Base-by-base conservation (phyloP, 2,888 invertebrate genomes). In the Stegophylla sp. region DNA sequence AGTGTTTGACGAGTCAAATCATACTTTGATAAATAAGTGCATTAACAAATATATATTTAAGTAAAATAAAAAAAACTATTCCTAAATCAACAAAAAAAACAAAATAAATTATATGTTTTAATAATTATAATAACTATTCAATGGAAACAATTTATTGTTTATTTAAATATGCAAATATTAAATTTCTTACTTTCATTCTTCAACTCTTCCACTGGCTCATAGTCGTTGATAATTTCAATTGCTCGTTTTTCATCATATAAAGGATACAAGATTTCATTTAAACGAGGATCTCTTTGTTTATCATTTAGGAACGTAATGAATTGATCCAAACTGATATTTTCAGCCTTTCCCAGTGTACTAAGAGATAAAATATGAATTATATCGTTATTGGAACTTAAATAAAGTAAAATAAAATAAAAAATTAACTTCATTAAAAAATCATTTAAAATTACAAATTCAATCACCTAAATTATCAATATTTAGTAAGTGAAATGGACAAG, bases 211-310 rank as follows among this genome's bases (percentile, higher is more conserved):
- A 93, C 91, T 85, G 93, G 91, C 87, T 98, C 98, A 86, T 98
- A 98, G 4, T 94, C 95, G 84, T 90, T 91, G 85, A 99, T 95
- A 85, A 99, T 96, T 88, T 98, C 96, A 48, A 91, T 88, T 20
- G 96, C 96, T 85, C 98, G 90, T 87, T 95, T 96, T 85, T 95
- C 94, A 86, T 98, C 97, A 86, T 97, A 99, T 82, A 98, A 90
- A 3, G 99, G 99, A 88, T 96, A 98, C 73, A 99, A 90, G 87
- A 99, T 99, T 90, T 99, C 99, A 88, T 99, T 99, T 83, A 99
- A 90, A 48, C 98, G 91, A 5, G 98, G 98, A 89, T 99, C 99
- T 82, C 99, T 90, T 88, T 99, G 99, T 87, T 97, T 97, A 87
- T 97, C 97, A 86, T 98, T 98, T 86, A 98, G 89, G 88, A 98